Conservation (phyloP, 2,888 invertebrate genomes). For the Drosophila atripex region DNA sequence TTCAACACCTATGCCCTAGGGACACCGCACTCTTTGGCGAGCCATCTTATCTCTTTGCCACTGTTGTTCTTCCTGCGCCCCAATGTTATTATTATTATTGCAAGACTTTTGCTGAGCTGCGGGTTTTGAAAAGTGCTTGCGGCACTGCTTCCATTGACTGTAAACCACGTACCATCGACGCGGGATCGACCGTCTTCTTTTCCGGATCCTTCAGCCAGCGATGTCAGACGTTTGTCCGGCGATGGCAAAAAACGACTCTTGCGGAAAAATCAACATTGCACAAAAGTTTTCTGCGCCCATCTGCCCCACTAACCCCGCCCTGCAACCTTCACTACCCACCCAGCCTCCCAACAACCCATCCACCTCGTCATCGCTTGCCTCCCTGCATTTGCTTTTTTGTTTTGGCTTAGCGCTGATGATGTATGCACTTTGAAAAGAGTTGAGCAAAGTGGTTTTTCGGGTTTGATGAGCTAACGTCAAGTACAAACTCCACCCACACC, state of each 20-base stretch:
- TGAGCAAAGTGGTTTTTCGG: conserved; percentile 77
- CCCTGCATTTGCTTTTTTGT: conserved; percentile 58
- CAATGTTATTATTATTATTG: conserved; percentile 74
- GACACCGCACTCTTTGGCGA: conserved; percentile 4
- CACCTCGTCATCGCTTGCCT: conserved; percentile 39
- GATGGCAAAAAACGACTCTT: conserved; percentile 72
- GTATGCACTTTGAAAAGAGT: conserved; percentile 77
- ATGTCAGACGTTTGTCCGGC: conserved; percentile 29
- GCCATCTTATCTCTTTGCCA: conserved; percentile 53
- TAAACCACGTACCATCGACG: conserved; percentile 10
- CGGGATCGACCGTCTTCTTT: conserved; percentile 6
- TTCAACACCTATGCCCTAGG: conserved; percentile 17
- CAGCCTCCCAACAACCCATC: neutral
- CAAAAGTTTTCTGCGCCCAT: conserved; percentile 62
- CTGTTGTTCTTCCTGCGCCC: conserved; percentile 42
- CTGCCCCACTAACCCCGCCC: conserved; percentile 14
- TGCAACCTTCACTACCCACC: neutral
- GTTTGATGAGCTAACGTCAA: conserved; percentile 76
- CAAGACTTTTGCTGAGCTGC: conserved; percentile 65
- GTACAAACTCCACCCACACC: conserved; percentile 4
- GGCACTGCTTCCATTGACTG: conserved; percentile 35
- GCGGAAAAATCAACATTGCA: conserved; percentile 79
- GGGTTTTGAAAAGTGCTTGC: conserved; percentile 64
- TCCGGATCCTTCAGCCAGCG: conserved; percentile 26
- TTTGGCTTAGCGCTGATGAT: conserved; percentile 76